Percentiles rank a stretch among this genome's conserved stretches.
Conservation (phyloP, 1,140 invertebrate species). For the Dendroctonus ponderosae region DNA sequence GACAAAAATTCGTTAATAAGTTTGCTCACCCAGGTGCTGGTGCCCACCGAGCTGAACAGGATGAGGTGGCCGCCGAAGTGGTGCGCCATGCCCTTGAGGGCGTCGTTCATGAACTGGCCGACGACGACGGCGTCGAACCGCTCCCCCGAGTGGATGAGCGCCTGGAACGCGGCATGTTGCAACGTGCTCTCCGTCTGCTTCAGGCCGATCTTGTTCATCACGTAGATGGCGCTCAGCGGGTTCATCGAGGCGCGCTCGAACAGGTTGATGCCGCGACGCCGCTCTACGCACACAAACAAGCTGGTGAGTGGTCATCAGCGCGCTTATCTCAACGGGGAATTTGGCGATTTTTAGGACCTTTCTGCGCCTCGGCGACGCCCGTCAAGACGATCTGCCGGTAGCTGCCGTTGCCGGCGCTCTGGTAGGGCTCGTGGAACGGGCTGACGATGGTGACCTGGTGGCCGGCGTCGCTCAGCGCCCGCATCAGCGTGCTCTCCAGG, state of each 20-base stretch:
- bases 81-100: slow-evolving; percentile 62
- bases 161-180: slow-evolving; percentile 29
- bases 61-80: slow-evolving; percentile 64
- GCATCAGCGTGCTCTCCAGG: slow-evolving; percentile 44
- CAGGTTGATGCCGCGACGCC: slow-evolving; percentile 49
- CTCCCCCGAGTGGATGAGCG: slow-evolving; percentile 34
- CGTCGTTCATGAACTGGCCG: slow-evolving; percentile 69
- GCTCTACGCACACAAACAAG: slow-evolving; percentile 38
- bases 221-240: slow-evolving; percentile 15
- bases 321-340: not conserved
- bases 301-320: not conserved
- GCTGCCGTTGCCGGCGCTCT: slow-evolving; percentile 17
- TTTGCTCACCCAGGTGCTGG: slow-evolving; percentile 38
- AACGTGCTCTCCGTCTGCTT: slow-evolving; percentile 39
- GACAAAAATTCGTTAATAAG: too few relatives aligned
- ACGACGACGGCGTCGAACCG: slow-evolving; percentile 64
- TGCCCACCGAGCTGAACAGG: slow-evolving; percentile 48
- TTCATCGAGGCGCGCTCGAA: slow-evolving; percentile 37
- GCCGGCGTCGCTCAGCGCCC: slow-evolving; percentile 48
- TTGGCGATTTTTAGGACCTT: slow-evolving; percentile 12
- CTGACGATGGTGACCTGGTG: slow-evolving; percentile 55
- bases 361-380: slow-evolving; percentile 30
- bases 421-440: slow-evolving; percentile 46
- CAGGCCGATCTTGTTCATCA: slow-evolving; percentile 40
- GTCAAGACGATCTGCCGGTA: slow-evolving; percentile 51